Base-by-base conservation (phyloP, 2,888 invertebrate genomes). In the Mythimna loreyi region DNA sequence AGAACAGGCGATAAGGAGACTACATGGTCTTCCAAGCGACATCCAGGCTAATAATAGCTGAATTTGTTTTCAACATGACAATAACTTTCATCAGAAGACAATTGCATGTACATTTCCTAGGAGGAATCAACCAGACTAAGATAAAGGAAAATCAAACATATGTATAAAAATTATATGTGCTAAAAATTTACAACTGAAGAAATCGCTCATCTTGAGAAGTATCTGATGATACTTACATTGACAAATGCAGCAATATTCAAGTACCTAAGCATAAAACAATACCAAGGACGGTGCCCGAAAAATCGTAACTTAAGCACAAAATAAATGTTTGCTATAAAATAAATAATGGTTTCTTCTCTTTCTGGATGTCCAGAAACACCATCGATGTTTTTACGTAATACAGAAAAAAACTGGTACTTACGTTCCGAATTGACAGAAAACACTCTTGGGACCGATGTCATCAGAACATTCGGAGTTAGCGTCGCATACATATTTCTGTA, bases 381-480 rank as follows among this genome's bases (percentile, higher is more conserved):
- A 28, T 49, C 13, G 19, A 19, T 40, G 28, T 16, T 1, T n/a
- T 21, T 30, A 19, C n/a, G 5, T 3, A 21, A 43, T 43, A 47
- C 8, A 25, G 28, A 50, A 23, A 25, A 0, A 30, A 66, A 45
- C 6, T 9, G 13, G 33, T 79, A 97, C 98, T 97, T 95, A 99
- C 98, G 98, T 98, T 97, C 98, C 98, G 86, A 99, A 96, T 94
- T 99, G 98, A 89, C 99, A 99, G 97, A 98, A 98, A 85, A 99
- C 97, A 86, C 98, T 98, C 96, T 97, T 96, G 93, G 97, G 96
- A 93, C 97, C 97, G 80, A 97, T 97, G 90, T 98, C 98, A 60
- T 97, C 96, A 36, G 98, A 97, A 92, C 99, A 99, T 88, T 99
- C 98, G 61, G 97, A 97, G 92, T 98, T 98, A 30, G 99, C 99